phyloP scores from a whole-genome alignment of 1,140 invertebrate species.

The Bombus pascuorum region DNA sequence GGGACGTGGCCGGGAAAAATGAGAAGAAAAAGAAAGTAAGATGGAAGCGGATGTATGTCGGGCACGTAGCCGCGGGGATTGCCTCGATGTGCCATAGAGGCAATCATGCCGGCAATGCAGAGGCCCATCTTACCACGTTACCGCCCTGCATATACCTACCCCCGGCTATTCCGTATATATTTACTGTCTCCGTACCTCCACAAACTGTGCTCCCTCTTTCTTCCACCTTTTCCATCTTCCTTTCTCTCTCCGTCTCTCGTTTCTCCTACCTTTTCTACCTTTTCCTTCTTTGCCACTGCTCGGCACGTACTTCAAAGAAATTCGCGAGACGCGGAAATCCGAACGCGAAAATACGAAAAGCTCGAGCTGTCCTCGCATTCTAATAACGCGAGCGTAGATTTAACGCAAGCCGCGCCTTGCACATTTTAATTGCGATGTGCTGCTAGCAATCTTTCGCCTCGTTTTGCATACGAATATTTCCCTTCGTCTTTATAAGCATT shows the following conservation, averaged over 20 bases:
- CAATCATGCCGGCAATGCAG: conserved; percentile 83
- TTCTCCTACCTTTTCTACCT: conserved; percentile 10
- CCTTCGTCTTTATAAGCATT: neutral
- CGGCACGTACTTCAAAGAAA: conserved; percentile 60
- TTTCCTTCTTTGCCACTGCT: conserved; percentile 3
- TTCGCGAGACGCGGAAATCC: conserved; percentile 49
- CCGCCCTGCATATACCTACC: conserved; percentile 74
- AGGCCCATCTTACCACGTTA: conserved; percentile 81
- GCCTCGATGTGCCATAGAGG: conserved; percentile 83
- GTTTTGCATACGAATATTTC: neutral
- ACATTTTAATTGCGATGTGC: conserved; percentile 14
- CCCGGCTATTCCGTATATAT: conserved; percentile 71
- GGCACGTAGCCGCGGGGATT: conserved; percentile 83
- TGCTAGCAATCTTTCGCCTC: neutral
- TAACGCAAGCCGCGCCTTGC: neutral
- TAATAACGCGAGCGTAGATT: conserved; percentile 21
- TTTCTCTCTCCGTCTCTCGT: conserved; percentile 11
- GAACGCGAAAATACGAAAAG: conserved; percentile 46
- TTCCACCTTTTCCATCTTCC: conserved; percentile 3
- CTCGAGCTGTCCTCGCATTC: conserved; percentile 38
- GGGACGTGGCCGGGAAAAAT: conserved; percentile 76
- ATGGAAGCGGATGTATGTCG: conserved; percentile 82
- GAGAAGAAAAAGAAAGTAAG: conserved; percentile 73
- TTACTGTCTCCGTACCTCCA: conserved; percentile 72
- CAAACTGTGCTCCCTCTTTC: conserved; percentile 56